Evolutionary conservation across 2,113 vertebrate species (phyloP).

Genomic region (Ariopsis seemanni): DNA sequence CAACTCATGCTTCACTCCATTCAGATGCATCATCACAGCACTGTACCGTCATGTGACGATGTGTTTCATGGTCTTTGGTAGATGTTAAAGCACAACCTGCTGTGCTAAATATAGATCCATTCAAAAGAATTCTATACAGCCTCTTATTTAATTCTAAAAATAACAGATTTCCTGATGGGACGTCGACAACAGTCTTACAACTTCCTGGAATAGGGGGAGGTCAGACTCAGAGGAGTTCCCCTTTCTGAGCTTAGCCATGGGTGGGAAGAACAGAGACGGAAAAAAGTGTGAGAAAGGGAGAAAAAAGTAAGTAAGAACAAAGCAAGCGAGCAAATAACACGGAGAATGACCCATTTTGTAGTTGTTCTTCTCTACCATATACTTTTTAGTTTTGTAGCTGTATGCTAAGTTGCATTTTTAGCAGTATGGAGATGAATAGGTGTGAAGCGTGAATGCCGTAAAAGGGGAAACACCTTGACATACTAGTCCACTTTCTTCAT

Average conservation of each 20-base stretch:
- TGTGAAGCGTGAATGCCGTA: neutral
- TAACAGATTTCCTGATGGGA: neutral
- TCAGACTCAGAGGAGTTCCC: slow-evolving; percentile 20
- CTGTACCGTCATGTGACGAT: neutral
- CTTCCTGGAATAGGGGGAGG: slow-evolving; percentile 30
- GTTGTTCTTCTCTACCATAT: no score
- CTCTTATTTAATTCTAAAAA: neutral
- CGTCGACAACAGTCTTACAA: neutral
- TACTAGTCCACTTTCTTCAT: neutral
- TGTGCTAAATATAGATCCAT: neutral
- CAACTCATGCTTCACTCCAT: neutral
- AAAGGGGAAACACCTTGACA: slow-evolving; percentile 8
- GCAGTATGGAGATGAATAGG: neutral
- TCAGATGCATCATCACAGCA: neutral
- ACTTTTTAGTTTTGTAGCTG: neutral
- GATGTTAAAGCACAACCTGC: neutral
- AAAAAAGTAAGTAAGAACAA: neutral
- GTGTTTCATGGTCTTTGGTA: neutral
- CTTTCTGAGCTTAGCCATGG: neutral
- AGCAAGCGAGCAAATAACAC: neutral
- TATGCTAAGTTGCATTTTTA: neutral
- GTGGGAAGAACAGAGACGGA: slow-evolving; percentile 29
- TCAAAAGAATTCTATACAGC: neutral
- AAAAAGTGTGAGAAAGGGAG: neutral
- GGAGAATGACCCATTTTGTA: neutral